Base-by-base conservation (phyloP, 2,113 vertebrate genomes). In the Antechinus flavipes region DNA sequence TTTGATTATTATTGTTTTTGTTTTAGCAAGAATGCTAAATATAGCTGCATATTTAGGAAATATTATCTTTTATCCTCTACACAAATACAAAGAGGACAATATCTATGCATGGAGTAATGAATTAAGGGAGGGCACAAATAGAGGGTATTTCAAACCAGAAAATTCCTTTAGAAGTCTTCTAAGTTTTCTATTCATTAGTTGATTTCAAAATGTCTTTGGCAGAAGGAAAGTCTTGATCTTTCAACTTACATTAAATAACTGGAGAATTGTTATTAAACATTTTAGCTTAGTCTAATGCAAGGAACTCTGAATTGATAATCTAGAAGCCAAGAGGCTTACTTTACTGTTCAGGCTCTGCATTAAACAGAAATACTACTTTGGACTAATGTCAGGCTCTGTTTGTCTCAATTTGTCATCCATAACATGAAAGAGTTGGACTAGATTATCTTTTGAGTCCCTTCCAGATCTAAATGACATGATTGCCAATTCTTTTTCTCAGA, bases 401-500 rank as follows among this genome's bases (percentile, higher is more conserved):
- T n/a, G 14, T 76, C 61, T 76, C 61, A n/a, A 19, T 19, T n/a
- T 30, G 58, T 61, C 27, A 61, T 27, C 58, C 58, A 30, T 30
- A 61, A 61, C 26, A 61, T 61, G 58, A 61, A 61, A 61, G 26
- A 61, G 58, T 61, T 35, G 14, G 61, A n/a, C 61, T 76, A 76
- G 61, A 76, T 76, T n/a, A 76, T n/a, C 61, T 76, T 76, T n/a
- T 3, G 0, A 10, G 14, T 76, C 16, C 14, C 35, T 76, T 76
- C 58, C 61, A n/a, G 61, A 76, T 76, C 61, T 76, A n/a, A 76
- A 76, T 76, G 12, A n/a, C 61, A 76, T n/a, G 30, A n/a, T 76
- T n/a, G 12, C 54, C 53, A 19, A 55, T 94, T 97, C n/a, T 89
- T 95, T 96, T 94, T 35, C 54, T 93, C 96, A 95, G 55, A 90